Percentiles rank a stretch among this genome's conserved stretches.
phyloP scores from a whole-genome alignment of 2,113 vertebrate species.

The Tragulus kanchil region DNA sequence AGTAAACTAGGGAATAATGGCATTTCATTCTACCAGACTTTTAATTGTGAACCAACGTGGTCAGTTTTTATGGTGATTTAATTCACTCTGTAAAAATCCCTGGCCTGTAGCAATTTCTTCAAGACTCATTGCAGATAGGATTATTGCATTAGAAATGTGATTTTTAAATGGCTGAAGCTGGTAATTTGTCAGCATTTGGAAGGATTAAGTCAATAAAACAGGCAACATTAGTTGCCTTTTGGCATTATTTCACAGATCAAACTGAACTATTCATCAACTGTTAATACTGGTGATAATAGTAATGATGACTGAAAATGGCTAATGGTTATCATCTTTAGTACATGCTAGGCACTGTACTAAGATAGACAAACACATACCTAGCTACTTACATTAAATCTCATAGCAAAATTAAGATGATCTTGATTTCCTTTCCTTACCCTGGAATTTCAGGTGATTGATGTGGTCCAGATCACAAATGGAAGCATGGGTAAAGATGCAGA shows the following conservation, averaged over 20 bases:
- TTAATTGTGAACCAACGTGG: conserved; percentile 82
- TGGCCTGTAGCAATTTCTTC: conserved; percentile 84
- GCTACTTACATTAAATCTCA: neutral
- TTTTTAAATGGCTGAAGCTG: conserved; percentile 85
- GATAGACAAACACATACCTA: neutral
- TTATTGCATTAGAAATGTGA: conserved; percentile 88
- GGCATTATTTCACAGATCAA: conserved; percentile 77
- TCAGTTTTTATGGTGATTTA: conserved; percentile 83
- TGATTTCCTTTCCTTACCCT: conserved; percentile 39
- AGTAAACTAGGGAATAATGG: conserved; percentile 75
- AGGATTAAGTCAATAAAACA: conserved; percentile 86
- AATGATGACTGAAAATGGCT: neutral
- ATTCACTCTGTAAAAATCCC: conserved; percentile 86
- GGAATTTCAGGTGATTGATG: conserved; percentile 56
- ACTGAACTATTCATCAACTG: neutral
- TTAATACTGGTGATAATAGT: no score
- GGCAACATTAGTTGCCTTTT: conserved; percentile 78
- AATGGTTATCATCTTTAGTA: neutral
- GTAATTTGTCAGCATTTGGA: conserved; percentile 87
- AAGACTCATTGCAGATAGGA: conserved; percentile 83
- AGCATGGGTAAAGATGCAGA: neutral
- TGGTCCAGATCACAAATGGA: conserved; percentile 51
- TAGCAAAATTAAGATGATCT: conserved; percentile 22
- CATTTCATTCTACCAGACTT: conserved; percentile 77
- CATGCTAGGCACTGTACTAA: neutral